Percentiles rank a stretch among this genome's conserved stretches.
These are phyloP conservation scores for Phaethornis superciliosus DNA, from an alignment of 2,113 vertebrate species.

Conservation along the genomic window DNA sequence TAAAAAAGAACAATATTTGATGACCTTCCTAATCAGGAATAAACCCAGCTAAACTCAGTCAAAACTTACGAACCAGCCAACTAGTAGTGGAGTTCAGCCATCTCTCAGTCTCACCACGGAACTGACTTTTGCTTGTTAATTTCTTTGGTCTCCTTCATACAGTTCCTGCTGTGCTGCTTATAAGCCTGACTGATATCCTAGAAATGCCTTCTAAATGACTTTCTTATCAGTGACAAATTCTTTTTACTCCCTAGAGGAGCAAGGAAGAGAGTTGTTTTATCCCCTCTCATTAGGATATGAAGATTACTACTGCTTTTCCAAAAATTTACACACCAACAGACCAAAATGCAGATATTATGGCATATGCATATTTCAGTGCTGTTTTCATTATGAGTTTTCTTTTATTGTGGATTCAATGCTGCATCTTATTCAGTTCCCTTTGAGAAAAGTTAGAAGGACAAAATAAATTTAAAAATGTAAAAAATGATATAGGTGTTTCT, in stretches of 20 bases:
- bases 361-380: rapidly evolving
- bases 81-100: slow-evolving; percentile 17
- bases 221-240: slow-evolving; percentile 63
- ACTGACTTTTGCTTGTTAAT: slow-evolving; percentile 58
- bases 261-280: slow-evolving; percentile 44
- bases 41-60: background rate
- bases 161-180: slow-evolving; percentile 52
- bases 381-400: background rate
- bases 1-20: background rate
- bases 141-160: slow-evolving; percentile 66
- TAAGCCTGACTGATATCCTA: slow-evolving; percentile 67
- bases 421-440: background rate
- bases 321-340: background rate
- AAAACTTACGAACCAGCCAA: slow-evolving; percentile 1
- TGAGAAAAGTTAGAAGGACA: background rate
- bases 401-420: background rate
- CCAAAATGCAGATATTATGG: background rate
- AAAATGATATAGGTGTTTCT: background rate
- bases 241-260: slow-evolving; percentile 52
- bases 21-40: background rate
- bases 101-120: slow-evolving; percentile 36
- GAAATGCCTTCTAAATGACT: slow-evolving; percentile 70
- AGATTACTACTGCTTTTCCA: background rate
- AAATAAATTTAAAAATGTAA: background rate
- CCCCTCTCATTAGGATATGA: background rate